A percentile compares a stretch with the other conserved stretches of the same genome.
Evolutionary conservation across 2,113 vertebrate species (phyloP).

Genomic region (Ctenomys sociabilis): DNA sequence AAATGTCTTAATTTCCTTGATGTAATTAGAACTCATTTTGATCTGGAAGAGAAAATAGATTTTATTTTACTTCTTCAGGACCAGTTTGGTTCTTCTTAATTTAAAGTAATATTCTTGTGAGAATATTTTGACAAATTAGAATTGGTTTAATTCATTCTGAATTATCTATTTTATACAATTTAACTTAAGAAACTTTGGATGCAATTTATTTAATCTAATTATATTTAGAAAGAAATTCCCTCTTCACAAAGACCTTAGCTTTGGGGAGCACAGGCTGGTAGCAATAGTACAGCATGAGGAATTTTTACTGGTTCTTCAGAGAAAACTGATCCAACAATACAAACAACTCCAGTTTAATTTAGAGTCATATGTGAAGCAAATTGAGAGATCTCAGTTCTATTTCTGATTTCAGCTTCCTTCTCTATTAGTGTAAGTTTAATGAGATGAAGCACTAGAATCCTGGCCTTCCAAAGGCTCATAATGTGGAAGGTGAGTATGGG

Average conservation of each 20-base stretch:
- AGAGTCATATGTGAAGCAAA: background rate
- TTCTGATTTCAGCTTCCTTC: background rate
- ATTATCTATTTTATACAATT: background rate
- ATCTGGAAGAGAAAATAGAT: background rate
- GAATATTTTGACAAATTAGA: background rate
- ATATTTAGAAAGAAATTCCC: background rate
- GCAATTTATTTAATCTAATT: constrained; percentile 13
- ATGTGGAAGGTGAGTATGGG: too few relatives aligned
- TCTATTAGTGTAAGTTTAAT: background rate
- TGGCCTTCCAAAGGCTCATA: background rate
- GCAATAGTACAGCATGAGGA: background rate
- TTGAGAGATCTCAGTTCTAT: background rate
- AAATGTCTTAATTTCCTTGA: background rate
- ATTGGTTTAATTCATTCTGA: background rate
- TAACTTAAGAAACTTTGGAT: background rate
- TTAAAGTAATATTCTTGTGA: background rate
- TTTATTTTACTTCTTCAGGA: background rate
- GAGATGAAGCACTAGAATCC: background rate
- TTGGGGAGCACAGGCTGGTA: background rate
- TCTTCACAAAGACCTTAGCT: background rate
- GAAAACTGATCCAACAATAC: background rate
- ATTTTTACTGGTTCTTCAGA: background rate
- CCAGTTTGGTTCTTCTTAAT: background rate
- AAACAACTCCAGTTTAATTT: background rate
- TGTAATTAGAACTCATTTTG: background rate